Evolutionary conservation across 2,888 invertebrate genomes (phyloP).

Genomic region (Agrochola litura): DNA sequence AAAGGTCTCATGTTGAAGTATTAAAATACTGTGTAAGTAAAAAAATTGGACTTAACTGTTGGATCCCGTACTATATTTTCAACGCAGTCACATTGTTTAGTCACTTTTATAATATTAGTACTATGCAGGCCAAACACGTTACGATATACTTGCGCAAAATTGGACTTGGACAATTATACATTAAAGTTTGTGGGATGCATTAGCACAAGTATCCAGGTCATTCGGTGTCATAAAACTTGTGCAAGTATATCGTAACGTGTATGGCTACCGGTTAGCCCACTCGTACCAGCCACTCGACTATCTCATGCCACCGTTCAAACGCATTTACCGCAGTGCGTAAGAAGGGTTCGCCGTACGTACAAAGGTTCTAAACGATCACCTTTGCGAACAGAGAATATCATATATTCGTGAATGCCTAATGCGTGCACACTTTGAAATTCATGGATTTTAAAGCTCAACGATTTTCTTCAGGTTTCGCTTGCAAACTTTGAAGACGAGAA

Average conservation of each 20-base stretch:
- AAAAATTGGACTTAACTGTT: not conserved
- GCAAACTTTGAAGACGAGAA: not conserved
- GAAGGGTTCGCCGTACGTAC: slow-evolving; percentile 66
- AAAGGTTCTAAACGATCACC: slow-evolving; percentile 70
- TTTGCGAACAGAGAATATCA: slow-evolving; percentile 63
- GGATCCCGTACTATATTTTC: not conserved
- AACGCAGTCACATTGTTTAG: not conserved
- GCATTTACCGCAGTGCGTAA: slow-evolving; percentile 73
- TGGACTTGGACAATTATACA: too few relatives aligned
- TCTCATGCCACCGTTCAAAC: slow-evolving; percentile 42
- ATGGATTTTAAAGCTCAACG: slow-evolving; percentile 61
- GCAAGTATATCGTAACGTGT: too few relatives aligned
- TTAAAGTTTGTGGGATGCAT: too few relatives aligned
- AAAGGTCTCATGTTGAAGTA: not conserved
- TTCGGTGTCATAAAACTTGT: too few relatives aligned
- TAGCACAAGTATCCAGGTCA: too few relatives aligned
- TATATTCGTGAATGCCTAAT: slow-evolving; percentile 62
- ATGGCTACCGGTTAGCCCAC: not conserved
- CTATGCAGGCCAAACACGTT: not conserved
- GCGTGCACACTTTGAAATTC: slow-evolving; percentile 61
- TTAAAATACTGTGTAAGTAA: too few relatives aligned
- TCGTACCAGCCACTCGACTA: slow-evolving; percentile 45
- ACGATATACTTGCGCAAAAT: too few relatives aligned
- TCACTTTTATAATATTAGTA: not conserved
- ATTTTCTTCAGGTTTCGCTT: slow-evolving; percentile 33